Evolutionary conservation across 2,113 vertebrate genomes (phyloP).

Genomic region (Petroica traversi): DNA sequence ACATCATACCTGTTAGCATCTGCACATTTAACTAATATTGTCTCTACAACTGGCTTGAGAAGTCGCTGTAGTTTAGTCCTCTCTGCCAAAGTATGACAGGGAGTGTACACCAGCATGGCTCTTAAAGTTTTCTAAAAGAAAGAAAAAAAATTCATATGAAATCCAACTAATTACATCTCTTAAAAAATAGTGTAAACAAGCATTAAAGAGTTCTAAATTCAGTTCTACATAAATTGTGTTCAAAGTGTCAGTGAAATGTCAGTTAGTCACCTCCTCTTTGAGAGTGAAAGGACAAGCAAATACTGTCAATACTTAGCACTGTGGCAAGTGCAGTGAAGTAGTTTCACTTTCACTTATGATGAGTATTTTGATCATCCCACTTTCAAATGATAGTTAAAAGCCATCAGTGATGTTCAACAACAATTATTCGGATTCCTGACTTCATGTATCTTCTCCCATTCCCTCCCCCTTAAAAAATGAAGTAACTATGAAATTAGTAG

Average conservation of each 20-base stretch:
- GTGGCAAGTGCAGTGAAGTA: background rate
- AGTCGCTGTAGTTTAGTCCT: conserved; percentile 84
- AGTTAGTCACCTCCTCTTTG: background rate
- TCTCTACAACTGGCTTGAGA: conserved; percentile 88
- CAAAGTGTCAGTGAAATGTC: background rate
- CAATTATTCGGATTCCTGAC: background rate
- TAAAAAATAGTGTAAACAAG: background rate
- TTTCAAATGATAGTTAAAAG: background rate
- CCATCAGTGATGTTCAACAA: background rate
- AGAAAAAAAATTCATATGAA: background rate
- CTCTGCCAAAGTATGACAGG: conserved; percentile 83
- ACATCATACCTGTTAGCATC: conserved; percentile 85
- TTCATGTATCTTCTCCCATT: background rate
- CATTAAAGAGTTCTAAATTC: background rate
- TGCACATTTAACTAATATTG: conserved; percentile 88
- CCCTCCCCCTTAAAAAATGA: background rate
- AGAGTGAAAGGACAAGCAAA: background rate
- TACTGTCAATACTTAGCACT: background rate
- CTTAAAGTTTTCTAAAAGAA: conserved; percentile 84
- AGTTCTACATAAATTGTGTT: background rate
- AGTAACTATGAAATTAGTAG: background rate
- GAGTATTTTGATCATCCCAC: background rate
- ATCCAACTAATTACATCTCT: background rate
- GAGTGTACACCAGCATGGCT: conserved; percentile 91
- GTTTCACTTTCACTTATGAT: background rate